Conservation (phyloP, 1,140 invertebrate genomes). For the Hirudo medicinalis region DNA sequence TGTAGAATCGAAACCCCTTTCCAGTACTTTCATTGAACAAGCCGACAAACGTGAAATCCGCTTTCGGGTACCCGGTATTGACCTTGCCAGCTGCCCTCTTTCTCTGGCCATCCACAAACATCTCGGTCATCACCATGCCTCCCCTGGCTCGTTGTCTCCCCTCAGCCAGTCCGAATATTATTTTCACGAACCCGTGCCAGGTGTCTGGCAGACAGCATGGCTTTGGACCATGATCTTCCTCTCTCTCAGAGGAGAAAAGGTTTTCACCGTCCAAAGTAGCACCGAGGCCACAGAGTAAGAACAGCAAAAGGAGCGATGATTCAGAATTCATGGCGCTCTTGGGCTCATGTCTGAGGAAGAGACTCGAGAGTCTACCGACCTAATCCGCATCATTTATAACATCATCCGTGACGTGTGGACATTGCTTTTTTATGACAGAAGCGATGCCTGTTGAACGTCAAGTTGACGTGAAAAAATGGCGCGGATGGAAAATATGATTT, state of each 20-base stretch:
- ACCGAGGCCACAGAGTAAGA: too few relatives aligned
- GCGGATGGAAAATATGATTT: too few relatives aligned
- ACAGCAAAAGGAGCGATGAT: too few relatives aligned
- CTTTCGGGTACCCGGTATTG: not conserved
- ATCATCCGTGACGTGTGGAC: too few relatives aligned
- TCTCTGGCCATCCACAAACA: conserved; percentile 1
- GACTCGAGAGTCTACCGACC: too few relatives aligned
- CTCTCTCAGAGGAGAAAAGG: not conserved
- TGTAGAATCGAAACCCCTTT: conserved; percentile 1
- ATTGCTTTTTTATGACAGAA: too few relatives aligned
- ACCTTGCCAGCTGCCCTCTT: not conserved
- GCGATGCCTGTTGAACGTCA: too few relatives aligned
- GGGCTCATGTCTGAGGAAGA: too few relatives aligned
- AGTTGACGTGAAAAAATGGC: too few relatives aligned
- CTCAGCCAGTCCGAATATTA: not conserved
- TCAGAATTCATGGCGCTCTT: too few relatives aligned
- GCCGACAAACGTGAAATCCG: not conserved
- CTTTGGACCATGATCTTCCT: not conserved
- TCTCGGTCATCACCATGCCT: not conserved
- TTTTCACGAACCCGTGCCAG: not conserved
- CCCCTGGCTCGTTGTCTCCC: not conserved
- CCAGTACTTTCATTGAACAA: not conserved
- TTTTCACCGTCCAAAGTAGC: too few relatives aligned
- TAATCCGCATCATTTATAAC: too few relatives aligned
- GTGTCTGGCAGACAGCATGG: conserved; percentile 5